These are phyloP conservation scores for Climacteris rufus DNA, from an alignment of 2,113 vertebrate genomes.

Conservation along the genomic window DNA sequence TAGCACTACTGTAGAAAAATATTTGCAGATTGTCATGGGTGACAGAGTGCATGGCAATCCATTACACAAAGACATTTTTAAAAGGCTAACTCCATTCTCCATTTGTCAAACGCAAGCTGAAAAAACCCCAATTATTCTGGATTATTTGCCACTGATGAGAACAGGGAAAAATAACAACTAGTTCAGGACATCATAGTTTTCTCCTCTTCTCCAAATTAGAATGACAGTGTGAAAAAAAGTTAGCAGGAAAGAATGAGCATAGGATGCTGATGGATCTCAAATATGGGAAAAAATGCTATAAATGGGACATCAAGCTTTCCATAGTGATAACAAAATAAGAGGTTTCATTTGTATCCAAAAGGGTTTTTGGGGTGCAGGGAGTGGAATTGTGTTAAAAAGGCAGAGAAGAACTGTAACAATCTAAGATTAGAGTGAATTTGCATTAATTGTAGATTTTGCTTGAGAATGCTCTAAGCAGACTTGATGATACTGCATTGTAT, in stretches of 20 bases:
- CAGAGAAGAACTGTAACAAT: not conserved
- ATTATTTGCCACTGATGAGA: not conserved
- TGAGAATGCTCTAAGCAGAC: not conserved
- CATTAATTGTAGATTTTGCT: not conserved
- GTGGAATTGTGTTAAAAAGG: not conserved
- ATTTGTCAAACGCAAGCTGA: not conserved
- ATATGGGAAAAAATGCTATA: not conserved
- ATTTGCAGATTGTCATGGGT: not conserved
- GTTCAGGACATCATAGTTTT: not conserved
- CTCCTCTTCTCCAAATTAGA: not conserved
- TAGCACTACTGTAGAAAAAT: not conserved
- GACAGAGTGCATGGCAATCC: rapidly evolving
- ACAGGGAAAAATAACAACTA: not conserved
- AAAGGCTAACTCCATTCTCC: not conserved
- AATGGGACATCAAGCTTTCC: not conserved
- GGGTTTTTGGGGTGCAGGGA: not conserved
- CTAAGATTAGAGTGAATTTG: not conserved
- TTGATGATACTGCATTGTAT: not conserved
- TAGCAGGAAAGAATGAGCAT: not conserved
- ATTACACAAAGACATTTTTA: not conserved
- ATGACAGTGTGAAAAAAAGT: not conserved
- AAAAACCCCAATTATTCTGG: not conserved
- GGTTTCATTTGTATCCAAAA: not conserved
- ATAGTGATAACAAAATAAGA: not conserved
- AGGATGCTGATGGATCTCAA: not conserved